phyloP scores from a whole-genome alignment of 2,888 invertebrate species.

The Ennomos fuscantarius region DNA sequence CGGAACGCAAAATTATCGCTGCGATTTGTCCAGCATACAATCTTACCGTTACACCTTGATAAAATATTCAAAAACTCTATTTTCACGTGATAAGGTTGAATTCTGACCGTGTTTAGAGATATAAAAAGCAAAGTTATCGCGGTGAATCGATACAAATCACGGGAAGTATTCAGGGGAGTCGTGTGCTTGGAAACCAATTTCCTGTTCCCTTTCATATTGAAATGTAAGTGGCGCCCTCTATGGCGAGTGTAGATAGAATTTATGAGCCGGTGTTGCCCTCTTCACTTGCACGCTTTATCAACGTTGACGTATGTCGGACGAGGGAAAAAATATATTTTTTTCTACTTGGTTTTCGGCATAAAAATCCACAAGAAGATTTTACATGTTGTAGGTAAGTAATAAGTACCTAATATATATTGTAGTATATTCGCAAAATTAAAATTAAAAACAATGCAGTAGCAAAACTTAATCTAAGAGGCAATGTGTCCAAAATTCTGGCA shows the following conservation, averaged over 20 bases:
- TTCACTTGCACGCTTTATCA: constrained; percentile 28
- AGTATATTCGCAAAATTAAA: no score
- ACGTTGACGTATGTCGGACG: constrained; percentile 9
- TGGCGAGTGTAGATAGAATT: constrained; percentile 53
- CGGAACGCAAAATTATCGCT: constrained; percentile 14
- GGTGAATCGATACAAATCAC: constrained; percentile 73
- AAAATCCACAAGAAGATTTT: not conserved
- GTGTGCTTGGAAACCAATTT: constrained; percentile 81
- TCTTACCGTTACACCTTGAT: constrained; percentile 31
- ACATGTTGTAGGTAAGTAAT: no score
- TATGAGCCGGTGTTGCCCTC: constrained; percentile 40
- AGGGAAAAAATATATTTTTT: not conserved
- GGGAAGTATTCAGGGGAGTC: constrained; percentile 68
- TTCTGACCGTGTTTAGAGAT: constrained; percentile 45
- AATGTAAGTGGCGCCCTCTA: constrained; percentile 74
- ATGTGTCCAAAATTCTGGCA: no score
- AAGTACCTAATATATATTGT: no score
- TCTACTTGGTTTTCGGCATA: not conserved
- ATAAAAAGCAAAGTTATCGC: constrained; percentile 43
- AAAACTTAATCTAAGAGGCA: no score
- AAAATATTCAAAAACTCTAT: constrained; percentile 20
- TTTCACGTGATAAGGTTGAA: constrained; percentile 38
- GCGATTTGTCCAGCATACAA: constrained; percentile 32
- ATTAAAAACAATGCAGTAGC: no score
- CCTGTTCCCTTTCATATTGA: constrained; percentile 80